A percentile compares a stretch with the other conserved stretches of the same genome.
phyloP scores from a whole-genome alignment of 37 sponge, comb jelly and placozoan genomes.

The Cliona cf. orientalis region DNA sequence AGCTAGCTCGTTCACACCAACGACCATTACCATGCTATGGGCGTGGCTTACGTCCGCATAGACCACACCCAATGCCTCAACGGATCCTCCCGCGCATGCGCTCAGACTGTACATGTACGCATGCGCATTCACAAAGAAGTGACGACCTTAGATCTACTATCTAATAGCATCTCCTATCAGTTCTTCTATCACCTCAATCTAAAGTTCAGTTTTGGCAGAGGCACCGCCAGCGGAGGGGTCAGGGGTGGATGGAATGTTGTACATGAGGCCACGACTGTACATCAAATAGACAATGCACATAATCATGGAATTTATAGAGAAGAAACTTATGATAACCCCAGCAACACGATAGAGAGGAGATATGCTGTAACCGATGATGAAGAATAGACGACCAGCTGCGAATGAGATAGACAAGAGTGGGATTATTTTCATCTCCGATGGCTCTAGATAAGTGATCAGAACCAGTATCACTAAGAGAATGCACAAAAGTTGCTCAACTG shows the following conservation, averaged over 20 bases:
- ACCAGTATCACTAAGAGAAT: conserved; percentile 6
- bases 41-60: no score
- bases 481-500: conserved; percentile 54
- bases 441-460: conserved; percentile 34
- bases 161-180: no score
- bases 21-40: no score
- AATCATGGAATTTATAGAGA: neutral
- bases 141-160: no score
- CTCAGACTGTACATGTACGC: no score
- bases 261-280: conserved; percentile 47
- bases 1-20: no score
- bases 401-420: conserved; percentile 39
- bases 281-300: conserved; percentile 30
- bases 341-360: conserved; percentile 36
- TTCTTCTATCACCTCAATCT: no score
- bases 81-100: no score
- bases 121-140: no score
- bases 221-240: neutral
- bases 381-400: conserved; percentile 55
- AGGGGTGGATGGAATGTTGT: no score
- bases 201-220: conserved; percentile 10
- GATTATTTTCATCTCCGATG: conserved; percentile 62
- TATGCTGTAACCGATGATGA: conserved; percentile 57
- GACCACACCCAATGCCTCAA: no score
- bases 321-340: conserved; percentile 54